A percentile compares a stretch with the other conserved stretches of the same genome.
Evolutionary conservation across 2,888 invertebrate species (phyloP).

Genomic region (Xylocampa areola): DNA sequence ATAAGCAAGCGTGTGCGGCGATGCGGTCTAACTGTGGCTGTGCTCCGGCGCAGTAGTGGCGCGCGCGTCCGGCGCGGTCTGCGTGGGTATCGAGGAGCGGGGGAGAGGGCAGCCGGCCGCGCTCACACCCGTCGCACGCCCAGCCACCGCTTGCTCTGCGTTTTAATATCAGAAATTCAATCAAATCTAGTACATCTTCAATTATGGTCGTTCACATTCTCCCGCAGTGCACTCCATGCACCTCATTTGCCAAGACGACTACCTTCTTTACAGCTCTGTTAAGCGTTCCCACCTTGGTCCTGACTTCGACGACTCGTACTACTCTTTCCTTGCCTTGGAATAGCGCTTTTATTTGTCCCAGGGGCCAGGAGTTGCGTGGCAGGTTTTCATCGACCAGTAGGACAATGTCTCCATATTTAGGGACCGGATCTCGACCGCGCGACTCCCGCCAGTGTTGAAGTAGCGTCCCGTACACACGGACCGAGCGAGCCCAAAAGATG

Average conservation of each 20-base stretch:
- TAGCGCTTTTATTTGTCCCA: slow-evolving; percentile 10
- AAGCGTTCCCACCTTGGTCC: not conserved
- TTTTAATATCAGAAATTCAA: too few relatives aligned
- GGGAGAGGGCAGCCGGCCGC: too few relatives aligned
- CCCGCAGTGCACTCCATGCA: slow-evolving; percentile 5
- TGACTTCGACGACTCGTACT: slow-evolving; percentile 8
- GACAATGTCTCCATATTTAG: slow-evolving; percentile 6
- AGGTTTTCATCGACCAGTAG: not conserved
- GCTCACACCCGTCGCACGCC: too few relatives aligned
- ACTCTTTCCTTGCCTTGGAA: slow-evolving; percentile 14
- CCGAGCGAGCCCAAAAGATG: slow-evolving; percentile 23
- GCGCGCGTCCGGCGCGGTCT: too few relatives aligned
- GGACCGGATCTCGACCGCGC: not conserved
- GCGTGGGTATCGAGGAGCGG: too few relatives aligned
- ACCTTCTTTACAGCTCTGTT: not conserved
- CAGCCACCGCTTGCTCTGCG: too few relatives aligned
- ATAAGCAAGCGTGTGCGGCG: too few relatives aligned
- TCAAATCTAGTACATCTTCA: too few relatives aligned
- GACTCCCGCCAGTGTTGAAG: slow-evolving; percentile 11
- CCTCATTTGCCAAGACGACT: not conserved
- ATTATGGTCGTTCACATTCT: too few relatives aligned
- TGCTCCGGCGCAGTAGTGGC: too few relatives aligned
- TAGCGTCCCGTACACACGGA: slow-evolving; percentile 16
- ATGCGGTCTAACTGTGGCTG: too few relatives aligned
- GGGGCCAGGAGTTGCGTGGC: slow-evolving; percentile 16